These are phyloP conservation scores for Drosophila meridiana DNA, from an alignment of 2,888 invertebrate species.

Conservation along the genomic window DNA sequence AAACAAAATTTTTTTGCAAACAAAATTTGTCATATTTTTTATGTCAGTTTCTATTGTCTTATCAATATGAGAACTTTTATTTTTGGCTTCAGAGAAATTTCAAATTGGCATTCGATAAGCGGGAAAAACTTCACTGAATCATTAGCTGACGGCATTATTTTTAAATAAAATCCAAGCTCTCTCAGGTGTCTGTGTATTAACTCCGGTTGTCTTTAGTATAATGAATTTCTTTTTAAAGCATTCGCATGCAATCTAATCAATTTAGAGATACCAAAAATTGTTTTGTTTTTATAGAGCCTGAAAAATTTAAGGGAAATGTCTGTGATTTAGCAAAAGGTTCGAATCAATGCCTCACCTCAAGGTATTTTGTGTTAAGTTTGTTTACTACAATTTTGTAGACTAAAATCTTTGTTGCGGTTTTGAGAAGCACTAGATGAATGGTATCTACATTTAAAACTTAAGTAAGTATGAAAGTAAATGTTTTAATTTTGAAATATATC, in stretches of 20 bases:
- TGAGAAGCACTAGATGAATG: no score
- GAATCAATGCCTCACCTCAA: neutral
- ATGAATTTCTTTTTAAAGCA: conserved; percentile 9
- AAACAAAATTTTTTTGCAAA: conserved; percentile 11
- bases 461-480: no score
- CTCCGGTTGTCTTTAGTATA: neutral
- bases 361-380: neutral
- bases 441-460: no score
- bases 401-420: neutral
- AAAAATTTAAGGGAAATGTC: neutral
- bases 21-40: conserved; percentile 18
- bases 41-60: neutral
- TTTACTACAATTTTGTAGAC: neutral
- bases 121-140: neutral
- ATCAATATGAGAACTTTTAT: conserved; percentile 14
- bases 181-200: neutral
- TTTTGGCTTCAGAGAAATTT: conserved; percentile 4
- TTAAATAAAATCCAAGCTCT: conserved; percentile 2
- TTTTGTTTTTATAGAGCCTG: neutral
- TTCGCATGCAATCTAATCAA: conserved; percentile 8
- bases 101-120: conserved; percentile 19
- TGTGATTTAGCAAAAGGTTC: neutral
- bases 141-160: conserved; percentile 15
- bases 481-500: no score
- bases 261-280: neutral